These are phyloP conservation scores for Xestia ashworthii DNA, from an alignment of 2,888 invertebrate species.

Conservation along the genomic window DNA sequence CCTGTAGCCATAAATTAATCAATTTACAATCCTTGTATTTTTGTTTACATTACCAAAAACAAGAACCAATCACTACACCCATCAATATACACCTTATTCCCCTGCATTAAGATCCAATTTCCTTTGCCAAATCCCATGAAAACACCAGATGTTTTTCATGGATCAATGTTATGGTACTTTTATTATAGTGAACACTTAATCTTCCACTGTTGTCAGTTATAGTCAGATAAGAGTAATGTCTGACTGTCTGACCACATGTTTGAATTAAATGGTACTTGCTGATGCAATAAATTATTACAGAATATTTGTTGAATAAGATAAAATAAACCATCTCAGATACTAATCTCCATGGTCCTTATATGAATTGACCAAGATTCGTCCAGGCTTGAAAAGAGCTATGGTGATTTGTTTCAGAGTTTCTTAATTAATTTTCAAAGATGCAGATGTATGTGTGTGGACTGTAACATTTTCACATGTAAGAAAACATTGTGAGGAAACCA, in stretches of 20 bases:
- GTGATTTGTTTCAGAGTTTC: not conserved
- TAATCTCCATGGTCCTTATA: not conserved
- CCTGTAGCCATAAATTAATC: conserved; percentile 50
- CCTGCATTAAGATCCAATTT: conserved; percentile 5
- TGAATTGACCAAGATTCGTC: not conserved
- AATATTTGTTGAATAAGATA: not conserved
- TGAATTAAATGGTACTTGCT: conserved; percentile 15
- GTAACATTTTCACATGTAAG: no score
- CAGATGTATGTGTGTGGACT: not conserved
- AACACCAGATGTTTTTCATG: conserved; percentile 59
- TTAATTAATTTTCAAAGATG: not conserved
- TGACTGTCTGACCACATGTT: conserved; percentile 52
- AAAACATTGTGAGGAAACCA: no score
- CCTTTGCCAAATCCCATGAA: not conserved
- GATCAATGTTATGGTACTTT: conserved; percentile 40
- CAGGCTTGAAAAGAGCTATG: not conserved
- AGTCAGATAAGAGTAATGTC: conserved; percentile 49
- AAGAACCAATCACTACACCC: not conserved
- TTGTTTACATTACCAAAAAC: conserved; percentile 53
- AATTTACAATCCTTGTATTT: conserved; percentile 44
- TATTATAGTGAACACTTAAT: conserved; percentile 55
- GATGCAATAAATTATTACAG: conserved; percentile 21
- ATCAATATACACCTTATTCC: conserved; percentile 19
- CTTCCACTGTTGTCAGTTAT: conserved; percentile 53
- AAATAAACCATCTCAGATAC: not conserved